A percentile compares a stretch with the other conserved stretches of the same genome.
Evolutionary conservation across 2,797 vertebrate species (phyloP).

Genomic region (Peromyscus eremicus): DNA sequence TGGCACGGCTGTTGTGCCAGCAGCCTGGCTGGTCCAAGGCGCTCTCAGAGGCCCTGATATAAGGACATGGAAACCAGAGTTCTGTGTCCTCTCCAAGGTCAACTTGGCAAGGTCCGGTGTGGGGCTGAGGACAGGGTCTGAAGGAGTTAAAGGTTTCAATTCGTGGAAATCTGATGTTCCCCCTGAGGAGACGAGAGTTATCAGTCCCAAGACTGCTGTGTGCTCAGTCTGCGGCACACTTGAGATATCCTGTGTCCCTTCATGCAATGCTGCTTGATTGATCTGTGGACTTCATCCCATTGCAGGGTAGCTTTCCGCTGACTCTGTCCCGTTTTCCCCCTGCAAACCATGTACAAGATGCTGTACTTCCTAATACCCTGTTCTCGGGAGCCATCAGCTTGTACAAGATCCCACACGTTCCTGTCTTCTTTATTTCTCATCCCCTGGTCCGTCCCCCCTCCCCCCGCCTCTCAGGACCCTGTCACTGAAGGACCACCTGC

Average conservation of each 20-base stretch:
- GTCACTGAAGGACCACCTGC: not conserved
- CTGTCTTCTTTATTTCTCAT: not conserved
- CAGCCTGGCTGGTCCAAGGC: not conserved
- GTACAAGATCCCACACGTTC: not conserved
- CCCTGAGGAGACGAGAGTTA: not conserved
- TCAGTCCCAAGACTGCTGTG: not conserved
- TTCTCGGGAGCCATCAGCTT: not conserved
- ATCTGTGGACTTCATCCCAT: not conserved
- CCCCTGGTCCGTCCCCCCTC: not conserved
- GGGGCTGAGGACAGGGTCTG: not conserved
- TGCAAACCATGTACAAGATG: not conserved
- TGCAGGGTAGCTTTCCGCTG: not conserved
- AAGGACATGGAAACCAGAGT: not conserved
- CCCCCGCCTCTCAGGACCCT: not conserved
- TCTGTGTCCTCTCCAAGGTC: not conserved
- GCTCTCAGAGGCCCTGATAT: not conserved
- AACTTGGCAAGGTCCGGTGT: not conserved
- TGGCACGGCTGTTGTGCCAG: not conserved
- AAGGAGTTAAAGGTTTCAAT: not conserved
- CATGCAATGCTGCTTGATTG: no score
- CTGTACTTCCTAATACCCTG: not conserved
- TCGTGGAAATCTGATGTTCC: not conserved
- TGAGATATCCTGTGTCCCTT: not conserved
- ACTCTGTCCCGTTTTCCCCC: not conserved
- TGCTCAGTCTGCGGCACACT: not conserved